Conservation (phyloP, 2,113 vertebrate genomes). For the Cebus imitator region DNA sequence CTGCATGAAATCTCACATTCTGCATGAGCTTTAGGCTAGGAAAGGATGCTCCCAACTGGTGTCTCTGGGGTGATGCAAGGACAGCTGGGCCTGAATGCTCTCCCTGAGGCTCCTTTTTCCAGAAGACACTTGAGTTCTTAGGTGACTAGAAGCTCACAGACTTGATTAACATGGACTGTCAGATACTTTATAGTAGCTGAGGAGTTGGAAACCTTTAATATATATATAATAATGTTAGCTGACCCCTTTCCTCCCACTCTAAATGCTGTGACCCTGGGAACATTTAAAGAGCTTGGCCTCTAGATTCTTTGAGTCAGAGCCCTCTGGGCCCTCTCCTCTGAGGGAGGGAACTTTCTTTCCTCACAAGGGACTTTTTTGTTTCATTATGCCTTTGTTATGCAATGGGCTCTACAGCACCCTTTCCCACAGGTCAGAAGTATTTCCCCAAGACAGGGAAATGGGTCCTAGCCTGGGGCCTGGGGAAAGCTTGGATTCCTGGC, state of each 20-base stretch:
- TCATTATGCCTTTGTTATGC: slow-evolving; percentile 64
- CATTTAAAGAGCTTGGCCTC: slow-evolving; percentile 34
- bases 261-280: slow-evolving; percentile 47
- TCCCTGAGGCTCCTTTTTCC: slow-evolving; percentile 67
- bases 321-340: slow-evolving; percentile 31
- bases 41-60: too few relatives aligned
- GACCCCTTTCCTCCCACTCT: slow-evolving; percentile 8
- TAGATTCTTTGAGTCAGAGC: slow-evolving; percentile 45
- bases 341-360: slow-evolving; percentile 42
- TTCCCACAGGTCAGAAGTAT: not conserved
- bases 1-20: too few relatives aligned
- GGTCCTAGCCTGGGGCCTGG: not conserved
- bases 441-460: not conserved
- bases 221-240: not conserved
- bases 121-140: slow-evolving; percentile 52
- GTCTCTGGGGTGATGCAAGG: not conserved
- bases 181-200: slow-evolving; percentile 81
- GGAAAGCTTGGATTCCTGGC: not conserved
- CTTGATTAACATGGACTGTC: slow-evolving; percentile 78
- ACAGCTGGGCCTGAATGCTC: slow-evolving; percentile 68
- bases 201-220: slow-evolving; percentile 63
- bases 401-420: not conserved
- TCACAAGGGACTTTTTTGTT: slow-evolving; percentile 51
- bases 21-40: too few relatives aligned
- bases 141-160: slow-evolving; percentile 57